Evolutionary conservation across 2,888 invertebrate genomes (phyloP).

Genomic region (Trachelus iudaicus): DNA sequence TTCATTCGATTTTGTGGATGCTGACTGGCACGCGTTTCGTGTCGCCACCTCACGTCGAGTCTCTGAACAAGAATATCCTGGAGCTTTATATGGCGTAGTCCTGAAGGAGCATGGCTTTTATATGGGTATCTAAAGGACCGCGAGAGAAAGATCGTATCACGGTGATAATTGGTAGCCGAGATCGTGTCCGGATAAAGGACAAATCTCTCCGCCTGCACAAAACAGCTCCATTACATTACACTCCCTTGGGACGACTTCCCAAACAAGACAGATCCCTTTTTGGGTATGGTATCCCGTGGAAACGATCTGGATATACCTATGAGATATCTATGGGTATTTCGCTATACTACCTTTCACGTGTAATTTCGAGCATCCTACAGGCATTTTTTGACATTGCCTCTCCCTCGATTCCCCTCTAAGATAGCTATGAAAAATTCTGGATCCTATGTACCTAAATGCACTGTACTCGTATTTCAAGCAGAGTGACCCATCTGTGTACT

Average conservation of each 20-base stretch:
- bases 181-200: slow-evolving; percentile 45
- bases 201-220: slow-evolving; percentile 31
- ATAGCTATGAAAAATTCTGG: background rate
- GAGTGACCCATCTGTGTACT: background rate
- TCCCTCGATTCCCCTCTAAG: background rate
- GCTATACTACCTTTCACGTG: background rate
- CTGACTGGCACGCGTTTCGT: background rate
- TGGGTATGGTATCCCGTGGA: background rate
- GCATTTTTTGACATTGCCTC: background rate
- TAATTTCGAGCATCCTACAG: background rate
- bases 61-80: background rate
- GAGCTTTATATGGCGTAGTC: background rate
- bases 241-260: background rate
- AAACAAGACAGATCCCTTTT: background rate
- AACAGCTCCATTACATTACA: slow-evolving; percentile 45
- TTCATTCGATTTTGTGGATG: background rate
- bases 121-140: slow-evolving; percentile 8
- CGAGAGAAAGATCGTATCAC: slow-evolving; percentile 35
- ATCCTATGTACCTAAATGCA: background rate
- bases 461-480: background rate
- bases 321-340: background rate
- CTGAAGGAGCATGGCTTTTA: slow-evolving; percentile 17
- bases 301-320: background rate
- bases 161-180: slow-evolving; percentile 46
- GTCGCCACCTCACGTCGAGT: background rate